Evolutionary conservation across 2,888 invertebrate genomes (phyloP).

Genomic region (Caenorhabditis drosophilae): DNA sequence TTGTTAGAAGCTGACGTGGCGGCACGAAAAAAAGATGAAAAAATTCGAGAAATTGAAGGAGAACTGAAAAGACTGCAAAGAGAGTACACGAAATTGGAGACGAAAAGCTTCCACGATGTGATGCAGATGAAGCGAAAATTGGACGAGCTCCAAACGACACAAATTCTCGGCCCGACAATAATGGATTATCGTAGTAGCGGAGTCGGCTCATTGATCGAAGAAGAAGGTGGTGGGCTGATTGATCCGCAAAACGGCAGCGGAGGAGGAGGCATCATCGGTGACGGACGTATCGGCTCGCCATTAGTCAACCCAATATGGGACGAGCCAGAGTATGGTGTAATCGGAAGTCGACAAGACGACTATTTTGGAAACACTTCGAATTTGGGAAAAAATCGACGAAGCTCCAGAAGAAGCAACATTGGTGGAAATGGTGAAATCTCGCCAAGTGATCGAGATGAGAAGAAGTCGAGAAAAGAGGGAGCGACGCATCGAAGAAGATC

Average conservation of each 20-base stretch:
- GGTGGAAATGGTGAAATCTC: slow-evolving; percentile 26
- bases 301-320: slow-evolving; percentile 38
- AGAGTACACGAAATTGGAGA: slow-evolving; percentile 44
- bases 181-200: neutral
- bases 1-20: slow-evolving; percentile 19
- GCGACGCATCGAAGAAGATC: slow-evolving; percentile 37
- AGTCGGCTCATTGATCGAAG: neutral
- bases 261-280: neutral
- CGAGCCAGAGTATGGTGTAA: slow-evolving; percentile 20
- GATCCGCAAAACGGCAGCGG: neutral
- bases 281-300: neutral
- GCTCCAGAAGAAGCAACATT: slow-evolving; percentile 28
- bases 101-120: slow-evolving; percentile 45
- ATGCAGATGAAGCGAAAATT: slow-evolving; percentile 31
- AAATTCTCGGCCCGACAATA: neutral
- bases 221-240: neutral
- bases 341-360: slow-evolving; percentile 9
- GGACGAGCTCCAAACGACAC: slow-evolving; percentile 16
- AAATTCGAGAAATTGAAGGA: slow-evolving; percentile 29
- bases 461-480: slow-evolving; percentile 30
- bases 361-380: slow-evolving; percentile 23
- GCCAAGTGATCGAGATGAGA: slow-evolving; percentile 43
- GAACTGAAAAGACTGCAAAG: slow-evolving; percentile 33
- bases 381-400: slow-evolving; percentile 17
- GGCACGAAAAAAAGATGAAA: slow-evolving; percentile 37